Base-by-base conservation (phyloP, 2,888 invertebrate genomes). In the Trichopria drosophilae region DNA sequence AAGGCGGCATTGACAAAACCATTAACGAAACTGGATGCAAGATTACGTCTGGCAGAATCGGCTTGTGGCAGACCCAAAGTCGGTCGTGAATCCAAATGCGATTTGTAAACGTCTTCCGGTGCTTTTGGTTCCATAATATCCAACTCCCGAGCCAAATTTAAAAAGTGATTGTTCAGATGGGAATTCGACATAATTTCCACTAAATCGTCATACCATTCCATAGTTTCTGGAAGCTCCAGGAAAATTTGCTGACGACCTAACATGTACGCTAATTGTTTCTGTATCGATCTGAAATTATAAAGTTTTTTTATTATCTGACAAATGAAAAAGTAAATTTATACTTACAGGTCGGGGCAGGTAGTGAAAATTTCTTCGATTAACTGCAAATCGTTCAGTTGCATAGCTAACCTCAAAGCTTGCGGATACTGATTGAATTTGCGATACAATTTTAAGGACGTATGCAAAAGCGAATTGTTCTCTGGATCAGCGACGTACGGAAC, bases 51-150 rank as follows among this genome's bases (percentile, higher is more conserved):
- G 0, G 97, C 96, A 0, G 97, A 97, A 77, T 99, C 98, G 0
- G 93, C 86, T 66, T 88, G 87, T 34, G 85, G 85, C 4, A 86
- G 83, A 1, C 87, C 82, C 34, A 88, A 84, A 0, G 88, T 84
- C 0, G 89, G 85, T 22, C 91, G 80, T 0, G 86, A 84, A 77
- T 99, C 99, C 55, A 99, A 78, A 83, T 98, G 97, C 0, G 92
- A 90, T 77, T 99, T 99, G 79, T 98, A 99, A 9, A 99, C 96
- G 72, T 98, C 98, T 75, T 99, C 98, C 0, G 99, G 99, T 1
- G 92, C 89, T 79, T 99, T 99, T 0, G 99, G 95, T 73, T 99
- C 98, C 90, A 98, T 91, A 60, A 99, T 96, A 73, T 99, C 99
- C 65, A 99, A 82, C 81, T 99, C 99, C 77, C 96, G 84, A 3